These are phyloP conservation scores for Branchinecta lynchi DNA, from an alignment of 1,140 invertebrate species.

Conservation along the genomic window DNA sequence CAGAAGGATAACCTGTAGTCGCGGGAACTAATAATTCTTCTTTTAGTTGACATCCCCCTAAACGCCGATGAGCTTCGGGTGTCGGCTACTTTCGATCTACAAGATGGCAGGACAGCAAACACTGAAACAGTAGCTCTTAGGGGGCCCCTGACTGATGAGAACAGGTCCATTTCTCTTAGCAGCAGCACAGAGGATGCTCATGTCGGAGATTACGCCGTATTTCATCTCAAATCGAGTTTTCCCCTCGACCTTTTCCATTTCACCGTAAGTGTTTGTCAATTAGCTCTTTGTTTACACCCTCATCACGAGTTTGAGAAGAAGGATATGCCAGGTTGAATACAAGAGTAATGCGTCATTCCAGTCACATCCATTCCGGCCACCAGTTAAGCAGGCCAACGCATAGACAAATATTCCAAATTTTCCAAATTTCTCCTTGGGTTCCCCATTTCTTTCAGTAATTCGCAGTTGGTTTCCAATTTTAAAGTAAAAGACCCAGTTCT, in stretches of 20 bases:
- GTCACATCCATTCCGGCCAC: too few relatives aligned
- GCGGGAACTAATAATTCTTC: slow-evolving; percentile 27
- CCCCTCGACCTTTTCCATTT: slow-evolving; percentile 33
- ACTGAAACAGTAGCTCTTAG: slow-evolving; percentile 26
- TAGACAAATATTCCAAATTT: too few relatives aligned
- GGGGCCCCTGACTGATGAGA: slow-evolving; percentile 26
- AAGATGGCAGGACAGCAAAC: slow-evolving; percentile 25
- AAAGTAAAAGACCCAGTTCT: too few relatives aligned
- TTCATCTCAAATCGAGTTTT: slow-evolving; percentile 36
- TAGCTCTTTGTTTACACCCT: slow-evolving; percentile 4
- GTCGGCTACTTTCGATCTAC: slow-evolving; percentile 29
- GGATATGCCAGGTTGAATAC: too few relatives aligned
- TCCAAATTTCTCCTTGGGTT: too few relatives aligned
- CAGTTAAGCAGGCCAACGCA: too few relatives aligned
- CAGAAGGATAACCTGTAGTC: too few relatives aligned
- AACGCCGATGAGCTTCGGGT: slow-evolving; percentile 26
- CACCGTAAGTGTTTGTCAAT: slow-evolving; percentile 29
- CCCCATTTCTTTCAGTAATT: too few relatives aligned
- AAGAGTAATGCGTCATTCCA: too few relatives aligned
- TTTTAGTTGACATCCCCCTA: slow-evolving; percentile 30
- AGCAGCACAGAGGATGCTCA: slow-evolving; percentile 28
- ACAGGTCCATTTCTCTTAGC: slow-evolving; percentile 30
- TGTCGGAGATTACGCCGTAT: slow-evolving; percentile 34
- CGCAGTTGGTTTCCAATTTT: too few relatives aligned
- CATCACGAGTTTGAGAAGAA: background rate